Evolutionary conservation across 2,797 vertebrate genomes (phyloP).

Genomic region (Pseudotriccus pelzelni): DNA sequence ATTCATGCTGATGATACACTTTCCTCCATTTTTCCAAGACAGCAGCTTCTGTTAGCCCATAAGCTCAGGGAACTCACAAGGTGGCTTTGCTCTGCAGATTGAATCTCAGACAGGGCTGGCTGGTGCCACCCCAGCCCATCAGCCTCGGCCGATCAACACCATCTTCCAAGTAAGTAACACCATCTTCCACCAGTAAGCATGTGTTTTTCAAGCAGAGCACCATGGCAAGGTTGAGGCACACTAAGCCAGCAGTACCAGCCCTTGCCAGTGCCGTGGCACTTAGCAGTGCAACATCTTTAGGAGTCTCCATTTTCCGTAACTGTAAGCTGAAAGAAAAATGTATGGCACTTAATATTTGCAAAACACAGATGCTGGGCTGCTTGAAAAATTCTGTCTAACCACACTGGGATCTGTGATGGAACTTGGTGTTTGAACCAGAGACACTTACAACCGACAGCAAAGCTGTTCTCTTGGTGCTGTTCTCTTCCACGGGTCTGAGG

Average conservation of each 20-base stretch:
- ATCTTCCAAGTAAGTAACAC: neutral
- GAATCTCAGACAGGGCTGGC: neutral
- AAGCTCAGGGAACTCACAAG: neutral
- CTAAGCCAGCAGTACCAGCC: neutral
- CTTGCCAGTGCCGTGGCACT: neutral
- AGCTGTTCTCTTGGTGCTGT: neutral
- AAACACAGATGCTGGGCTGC: neutral
- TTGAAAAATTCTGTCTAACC: neutral
- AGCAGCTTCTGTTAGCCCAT: neutral
- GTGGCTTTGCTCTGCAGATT: neutral
- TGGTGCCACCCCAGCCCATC: neutral
- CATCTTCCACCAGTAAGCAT: too few relatives aligned
- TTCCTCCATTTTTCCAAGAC: neutral
- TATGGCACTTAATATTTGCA: neutral
- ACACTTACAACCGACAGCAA: neutral
- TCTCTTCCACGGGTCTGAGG: neutral
- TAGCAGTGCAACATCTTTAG: neutral
- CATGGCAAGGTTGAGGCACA: neutral
- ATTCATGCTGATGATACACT: neutral
- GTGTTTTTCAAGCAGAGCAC: neutral
- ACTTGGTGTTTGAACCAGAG: neutral
- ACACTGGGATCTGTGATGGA: neutral
- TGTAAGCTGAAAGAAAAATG: neutral
- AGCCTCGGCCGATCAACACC: rapidly evolving
- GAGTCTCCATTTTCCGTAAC: neutral